phyloP scores from a whole-genome alignment of 2,888 invertebrate genomes.

The Dexiosoma caninum region DNA sequence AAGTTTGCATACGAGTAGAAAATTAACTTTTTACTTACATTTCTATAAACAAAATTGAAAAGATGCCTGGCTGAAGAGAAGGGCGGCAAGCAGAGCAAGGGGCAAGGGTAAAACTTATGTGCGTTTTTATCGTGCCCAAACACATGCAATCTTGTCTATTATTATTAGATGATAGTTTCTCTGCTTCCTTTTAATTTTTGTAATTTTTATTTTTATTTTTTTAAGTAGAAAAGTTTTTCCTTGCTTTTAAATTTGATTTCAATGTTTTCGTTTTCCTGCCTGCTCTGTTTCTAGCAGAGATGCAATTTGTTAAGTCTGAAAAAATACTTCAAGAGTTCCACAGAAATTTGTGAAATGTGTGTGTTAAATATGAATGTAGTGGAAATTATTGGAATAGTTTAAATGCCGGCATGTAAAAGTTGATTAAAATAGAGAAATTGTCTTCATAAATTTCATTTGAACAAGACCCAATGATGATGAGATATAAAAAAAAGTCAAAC shows the following conservation, averaged over 20 bases:
- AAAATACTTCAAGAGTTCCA: neutral
- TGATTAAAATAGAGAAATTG: conserved; percentile 26
- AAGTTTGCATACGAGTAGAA: conserved; percentile 48
- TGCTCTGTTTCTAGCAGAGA: neutral
- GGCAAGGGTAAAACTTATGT: neutral
- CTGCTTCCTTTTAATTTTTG: conserved; percentile 14
- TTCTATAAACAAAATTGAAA: neutral
- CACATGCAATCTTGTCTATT: conserved; percentile 35
- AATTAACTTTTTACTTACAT: conserved; percentile 33
- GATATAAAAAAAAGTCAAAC: neutral
- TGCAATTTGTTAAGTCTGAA: neutral
- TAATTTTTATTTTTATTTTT: neutral
- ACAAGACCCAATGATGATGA: neutral
- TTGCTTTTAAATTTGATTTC: conserved; percentile 10
- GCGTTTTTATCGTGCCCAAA: conserved; percentile 5
- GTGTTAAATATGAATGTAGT: neutral
- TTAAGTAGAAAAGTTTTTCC: neutral
- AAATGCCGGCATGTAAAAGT: conserved; percentile 26
- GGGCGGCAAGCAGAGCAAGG: no score
- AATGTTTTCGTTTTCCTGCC: neutral
- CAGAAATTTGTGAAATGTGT: neutral
- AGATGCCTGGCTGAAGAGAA: no score
- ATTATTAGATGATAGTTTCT: conserved; percentile 44
- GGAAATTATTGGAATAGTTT: conserved; percentile 17
- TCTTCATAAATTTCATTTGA: conserved; percentile 2